Conservation (phyloP, 2,888 invertebrate genomes). For the Leucania comma region DNA sequence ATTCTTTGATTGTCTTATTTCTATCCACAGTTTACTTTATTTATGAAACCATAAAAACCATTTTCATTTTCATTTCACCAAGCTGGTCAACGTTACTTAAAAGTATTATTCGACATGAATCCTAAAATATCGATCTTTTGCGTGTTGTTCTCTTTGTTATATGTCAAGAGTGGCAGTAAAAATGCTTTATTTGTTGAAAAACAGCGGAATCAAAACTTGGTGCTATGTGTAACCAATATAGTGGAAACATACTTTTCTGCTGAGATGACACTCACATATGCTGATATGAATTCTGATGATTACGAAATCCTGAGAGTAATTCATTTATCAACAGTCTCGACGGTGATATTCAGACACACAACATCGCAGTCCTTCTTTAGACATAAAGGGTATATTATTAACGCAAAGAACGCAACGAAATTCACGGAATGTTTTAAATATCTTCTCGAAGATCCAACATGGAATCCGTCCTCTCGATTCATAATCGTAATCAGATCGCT, state of each 20-base stretch:
- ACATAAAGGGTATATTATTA: background rate
- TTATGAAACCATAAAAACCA: background rate
- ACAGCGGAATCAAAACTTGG: background rate
- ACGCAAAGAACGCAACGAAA: background rate
- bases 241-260: background rate
- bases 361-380: conserved; percentile 6
- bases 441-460: conserved; percentile 64
- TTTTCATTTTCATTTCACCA: background rate
- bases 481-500: conserved; percentile 68
- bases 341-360: conserved; percentile 29
- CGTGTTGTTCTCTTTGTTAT: conserved; percentile 29
- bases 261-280: background rate
- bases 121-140: conserved; percentile 55
- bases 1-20: background rate
- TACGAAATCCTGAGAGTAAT: background rate
- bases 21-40: background rate
- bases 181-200: background rate
- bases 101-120: background rate
- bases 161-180: conserved; percentile 2
- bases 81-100: background rate
- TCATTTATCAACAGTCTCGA: background rate
- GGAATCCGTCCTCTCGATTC: conserved; percentile 73
- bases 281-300: background rate
- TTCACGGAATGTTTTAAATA: conserved; percentile 38
- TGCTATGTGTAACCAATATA: background rate